Conservation (phyloP, 2,113 vertebrate genomes). For the Pavo muticus region DNA sequence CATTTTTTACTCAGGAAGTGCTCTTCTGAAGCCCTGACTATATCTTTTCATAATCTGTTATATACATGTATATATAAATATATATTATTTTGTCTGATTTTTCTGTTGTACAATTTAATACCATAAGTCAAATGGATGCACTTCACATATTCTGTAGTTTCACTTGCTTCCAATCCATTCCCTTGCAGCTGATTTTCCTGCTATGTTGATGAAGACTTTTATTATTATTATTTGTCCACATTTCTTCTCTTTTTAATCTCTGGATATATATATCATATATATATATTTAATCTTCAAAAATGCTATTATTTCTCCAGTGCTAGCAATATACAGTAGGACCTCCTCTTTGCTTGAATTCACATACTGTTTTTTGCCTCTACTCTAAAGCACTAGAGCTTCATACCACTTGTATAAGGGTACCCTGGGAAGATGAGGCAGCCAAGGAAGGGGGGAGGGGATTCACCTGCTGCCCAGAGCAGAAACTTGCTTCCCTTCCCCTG, state of each 20-base stretch:
- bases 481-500: background rate
- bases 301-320: background rate
- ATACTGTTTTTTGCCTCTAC: background rate
- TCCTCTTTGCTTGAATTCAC: background rate
- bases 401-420: too few species aligned
- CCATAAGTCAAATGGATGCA: background rate
- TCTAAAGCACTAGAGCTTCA: background rate
- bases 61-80: too few species aligned
- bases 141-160: background rate
- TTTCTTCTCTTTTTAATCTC: background rate
- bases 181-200: background rate
- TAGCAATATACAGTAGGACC: background rate
- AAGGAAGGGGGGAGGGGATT: too few species aligned
- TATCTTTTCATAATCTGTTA: slow-evolving; percentile 14
- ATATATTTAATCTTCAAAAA: background rate
- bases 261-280: background rate
- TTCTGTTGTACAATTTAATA: background rate
- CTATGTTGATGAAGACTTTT: background rate
- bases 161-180: background rate
- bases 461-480: too few species aligned
- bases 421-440: too few species aligned
- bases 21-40: slow-evolving; percentile 14
- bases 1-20: slow-evolving; percentile 27
- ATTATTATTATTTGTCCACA: background rate
- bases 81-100: slow-evolving; percentile 29